A percentile compares a stretch with the other conserved stretches of the same genome.
Conservation (phyloP, 64 coral and sea anemone species). For the Platygyra sinensis region DNA sequence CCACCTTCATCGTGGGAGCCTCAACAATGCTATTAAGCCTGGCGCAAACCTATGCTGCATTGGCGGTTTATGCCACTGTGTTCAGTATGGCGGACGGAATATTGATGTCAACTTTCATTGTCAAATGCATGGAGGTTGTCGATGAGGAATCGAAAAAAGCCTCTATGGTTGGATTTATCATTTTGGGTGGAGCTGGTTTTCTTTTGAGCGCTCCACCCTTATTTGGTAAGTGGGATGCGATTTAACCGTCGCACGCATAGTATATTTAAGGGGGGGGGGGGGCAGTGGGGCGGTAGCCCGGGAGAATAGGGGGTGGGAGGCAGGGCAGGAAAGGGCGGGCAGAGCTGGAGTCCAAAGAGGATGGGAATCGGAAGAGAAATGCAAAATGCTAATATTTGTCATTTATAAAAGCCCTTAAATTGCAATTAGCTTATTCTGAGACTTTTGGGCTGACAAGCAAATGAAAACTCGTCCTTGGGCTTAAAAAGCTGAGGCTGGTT, state of each 20-base stretch:
- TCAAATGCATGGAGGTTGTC: not conserved
- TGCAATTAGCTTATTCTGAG: no score
- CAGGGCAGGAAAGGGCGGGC: no score
- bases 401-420: no score
- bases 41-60: conserved; percentile 5
- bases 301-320: no score
- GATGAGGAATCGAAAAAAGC: not conserved
- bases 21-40: conserved; percentile 13
- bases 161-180: not conserved
- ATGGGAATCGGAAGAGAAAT: no score
- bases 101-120: not conserved
- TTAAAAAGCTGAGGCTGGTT: no score
- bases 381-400: no score
- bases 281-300: no score
- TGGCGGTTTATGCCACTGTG: conserved; percentile 27
- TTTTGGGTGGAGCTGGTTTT: not conserved
- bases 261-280: no score
- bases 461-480: no score
- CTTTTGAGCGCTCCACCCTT: not conserved
- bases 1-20: conserved; percentile 19
- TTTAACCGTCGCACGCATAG: not conserved
- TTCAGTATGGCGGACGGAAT: conserved; percentile 31
- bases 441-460: no score
- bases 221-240: not conserved
- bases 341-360: no score